Evolutionary conservation across 2,113 vertebrate genomes (phyloP).

Genomic region (Tringa solitaria): DNA sequence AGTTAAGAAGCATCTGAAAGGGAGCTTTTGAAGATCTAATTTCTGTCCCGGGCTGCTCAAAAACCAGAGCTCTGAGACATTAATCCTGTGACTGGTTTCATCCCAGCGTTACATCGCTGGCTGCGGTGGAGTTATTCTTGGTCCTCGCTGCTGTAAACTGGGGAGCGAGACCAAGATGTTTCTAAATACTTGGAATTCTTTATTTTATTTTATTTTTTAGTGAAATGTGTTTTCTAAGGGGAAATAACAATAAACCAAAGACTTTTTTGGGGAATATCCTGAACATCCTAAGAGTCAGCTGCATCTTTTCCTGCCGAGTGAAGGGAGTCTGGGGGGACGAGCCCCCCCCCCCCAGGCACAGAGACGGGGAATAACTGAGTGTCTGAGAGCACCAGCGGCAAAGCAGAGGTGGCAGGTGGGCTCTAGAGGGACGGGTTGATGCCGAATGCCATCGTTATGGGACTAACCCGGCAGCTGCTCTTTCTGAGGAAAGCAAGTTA

Average conservation of each 20-base stretch:
- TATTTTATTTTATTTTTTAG: background rate
- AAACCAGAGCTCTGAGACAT: background rate
- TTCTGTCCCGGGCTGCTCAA: background rate
- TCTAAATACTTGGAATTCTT: background rate
- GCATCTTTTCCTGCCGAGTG: background rate
- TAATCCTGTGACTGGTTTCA: background rate
- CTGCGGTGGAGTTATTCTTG: background rate
- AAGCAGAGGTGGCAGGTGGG: background rate
- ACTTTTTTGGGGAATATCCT: background rate
- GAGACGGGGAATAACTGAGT: background rate
- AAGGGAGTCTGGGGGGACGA: background rate
- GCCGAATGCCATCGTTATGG: background rate
- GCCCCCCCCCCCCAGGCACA: rapidly evolving
- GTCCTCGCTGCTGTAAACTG: background rate
- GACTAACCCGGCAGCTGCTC: background rate
- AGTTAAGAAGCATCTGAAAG: background rate
- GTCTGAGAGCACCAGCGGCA: background rate
- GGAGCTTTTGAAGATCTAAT: background rate
- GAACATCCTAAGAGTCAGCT: background rate
- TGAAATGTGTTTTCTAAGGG: background rate
- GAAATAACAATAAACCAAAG: background rate
- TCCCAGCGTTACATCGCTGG: background rate
- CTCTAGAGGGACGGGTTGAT: background rate
- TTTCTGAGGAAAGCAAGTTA: background rate
- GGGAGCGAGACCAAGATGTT: background rate